Conservation (phyloP, 1,140 invertebrate genomes). For the Neodiprion virginianus region DNA sequence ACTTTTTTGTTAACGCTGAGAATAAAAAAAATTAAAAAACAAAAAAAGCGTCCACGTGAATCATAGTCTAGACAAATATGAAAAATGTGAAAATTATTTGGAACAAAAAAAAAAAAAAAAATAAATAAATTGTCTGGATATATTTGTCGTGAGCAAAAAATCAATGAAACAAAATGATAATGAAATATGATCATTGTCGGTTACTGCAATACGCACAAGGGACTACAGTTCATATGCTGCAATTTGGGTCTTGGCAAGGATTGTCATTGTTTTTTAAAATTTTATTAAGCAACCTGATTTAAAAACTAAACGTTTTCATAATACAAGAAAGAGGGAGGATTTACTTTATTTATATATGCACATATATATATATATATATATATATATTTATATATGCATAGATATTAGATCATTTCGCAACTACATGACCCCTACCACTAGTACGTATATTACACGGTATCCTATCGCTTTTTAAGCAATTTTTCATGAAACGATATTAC, state of each 20-base stretch:
- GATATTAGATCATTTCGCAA: not conserved
- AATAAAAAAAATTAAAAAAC: not conserved
- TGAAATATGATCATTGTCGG: not conserved
- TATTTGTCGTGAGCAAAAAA: not conserved
- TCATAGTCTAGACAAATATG: not conserved
- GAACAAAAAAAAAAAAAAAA: not conserved
- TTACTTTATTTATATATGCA: not conserved
- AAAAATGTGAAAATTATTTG: not conserved
- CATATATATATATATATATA: too few species aligned
- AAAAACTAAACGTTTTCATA: slow-evolving; percentile 9
- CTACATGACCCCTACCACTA: too few species aligned
- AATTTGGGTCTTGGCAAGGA: not conserved
- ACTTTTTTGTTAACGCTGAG: not conserved
- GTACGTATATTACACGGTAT: too few species aligned
- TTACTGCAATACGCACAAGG: not conserved
- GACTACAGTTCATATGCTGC: not conserved
- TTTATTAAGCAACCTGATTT: slow-evolving; percentile 7
- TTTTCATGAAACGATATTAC: too few species aligned
- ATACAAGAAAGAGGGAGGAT: too few species aligned
- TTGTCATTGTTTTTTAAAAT: slow-evolving; percentile 8
- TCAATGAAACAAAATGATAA: not conserved
- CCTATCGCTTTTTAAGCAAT: too few species aligned
- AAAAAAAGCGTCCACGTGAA: not conserved
- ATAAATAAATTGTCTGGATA: not conserved
- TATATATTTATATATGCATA: too few species aligned